phyloP scores from a whole-genome alignment of 2,797 vertebrate species.

The Nothura maculosa region DNA sequence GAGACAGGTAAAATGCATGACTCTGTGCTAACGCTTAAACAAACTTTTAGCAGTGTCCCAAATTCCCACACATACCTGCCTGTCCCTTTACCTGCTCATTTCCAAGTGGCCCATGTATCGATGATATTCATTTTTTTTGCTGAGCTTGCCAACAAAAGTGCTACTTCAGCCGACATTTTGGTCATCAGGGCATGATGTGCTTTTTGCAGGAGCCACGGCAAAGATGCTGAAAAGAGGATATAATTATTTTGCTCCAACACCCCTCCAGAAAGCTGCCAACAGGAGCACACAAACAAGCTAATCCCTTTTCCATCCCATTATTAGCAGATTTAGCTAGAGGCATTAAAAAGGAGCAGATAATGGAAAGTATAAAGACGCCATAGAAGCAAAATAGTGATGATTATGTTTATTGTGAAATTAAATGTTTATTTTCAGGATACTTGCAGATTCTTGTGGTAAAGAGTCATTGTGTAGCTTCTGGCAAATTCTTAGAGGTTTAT shows the following conservation, averaged over 20 bases:
- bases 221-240: not conserved
- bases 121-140: not conserved
- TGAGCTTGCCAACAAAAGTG: not conserved
- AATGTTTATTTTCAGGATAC: not conserved
- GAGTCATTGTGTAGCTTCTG: not conserved
- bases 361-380: not conserved
- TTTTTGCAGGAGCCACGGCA: not conserved
- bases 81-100: not conserved
- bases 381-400: not conserved
- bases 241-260: not conserved
- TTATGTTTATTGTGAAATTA: not conserved
- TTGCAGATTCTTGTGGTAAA: not conserved
- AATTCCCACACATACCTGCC: not conserved
- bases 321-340: slow-evolving; percentile 40
- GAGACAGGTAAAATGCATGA: not conserved
- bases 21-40: not conserved
- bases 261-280: not conserved
- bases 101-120: not conserved
- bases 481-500: not conserved
- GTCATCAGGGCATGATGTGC: not conserved
- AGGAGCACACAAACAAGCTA: slow-evolving; percentile 36
- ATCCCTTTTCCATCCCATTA: slow-evolving; percentile 21
- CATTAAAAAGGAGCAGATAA: slow-evolving; percentile 32
- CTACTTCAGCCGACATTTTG: not conserved
- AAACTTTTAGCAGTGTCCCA: not conserved